A percentile compares a stretch with the other conserved stretches of the same genome.
phyloP scores from a whole-genome alignment of 2,113 vertebrate genomes.

The Oophaga pumilio region DNA sequence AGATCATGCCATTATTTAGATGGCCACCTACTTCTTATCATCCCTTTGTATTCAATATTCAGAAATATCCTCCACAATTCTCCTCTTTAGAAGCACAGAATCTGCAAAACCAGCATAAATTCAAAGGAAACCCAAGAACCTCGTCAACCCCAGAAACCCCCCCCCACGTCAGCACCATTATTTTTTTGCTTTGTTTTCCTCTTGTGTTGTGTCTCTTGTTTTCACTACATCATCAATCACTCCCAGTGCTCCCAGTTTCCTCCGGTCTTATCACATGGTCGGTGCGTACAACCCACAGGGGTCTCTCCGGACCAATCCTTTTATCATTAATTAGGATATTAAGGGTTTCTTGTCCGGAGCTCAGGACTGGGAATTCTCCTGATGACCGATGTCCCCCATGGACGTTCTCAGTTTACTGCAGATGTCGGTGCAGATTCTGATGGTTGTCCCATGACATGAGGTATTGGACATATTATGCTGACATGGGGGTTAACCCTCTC shows the following conservation, averaged over 20 bases:
- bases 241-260: neutral
- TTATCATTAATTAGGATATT: neutral
- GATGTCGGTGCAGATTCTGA: neutral
- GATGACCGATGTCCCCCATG: neutral
- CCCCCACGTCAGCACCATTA: no score
- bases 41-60: neutral
- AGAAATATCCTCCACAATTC: neutral
- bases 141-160: neutral
- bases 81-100: no score
- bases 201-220: neutral
- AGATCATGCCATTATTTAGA: no score
- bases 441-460: neutral
- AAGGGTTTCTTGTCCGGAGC: neutral
- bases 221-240: constrained; percentile 25
- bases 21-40: no score
- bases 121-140: neutral
- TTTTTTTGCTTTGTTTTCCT: neutral
- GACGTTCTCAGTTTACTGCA: constrained; percentile 12
- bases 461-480: neutral
- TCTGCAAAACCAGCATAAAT: neutral
- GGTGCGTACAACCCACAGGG: neutral
- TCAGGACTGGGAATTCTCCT: constrained; percentile 18
- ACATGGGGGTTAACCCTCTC: neutral
- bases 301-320: constrained; percentile 4
- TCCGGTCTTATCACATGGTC: neutral